Conservation (phyloP, 2,888 invertebrate species). For the Exocentrus adspersus region DNA sequence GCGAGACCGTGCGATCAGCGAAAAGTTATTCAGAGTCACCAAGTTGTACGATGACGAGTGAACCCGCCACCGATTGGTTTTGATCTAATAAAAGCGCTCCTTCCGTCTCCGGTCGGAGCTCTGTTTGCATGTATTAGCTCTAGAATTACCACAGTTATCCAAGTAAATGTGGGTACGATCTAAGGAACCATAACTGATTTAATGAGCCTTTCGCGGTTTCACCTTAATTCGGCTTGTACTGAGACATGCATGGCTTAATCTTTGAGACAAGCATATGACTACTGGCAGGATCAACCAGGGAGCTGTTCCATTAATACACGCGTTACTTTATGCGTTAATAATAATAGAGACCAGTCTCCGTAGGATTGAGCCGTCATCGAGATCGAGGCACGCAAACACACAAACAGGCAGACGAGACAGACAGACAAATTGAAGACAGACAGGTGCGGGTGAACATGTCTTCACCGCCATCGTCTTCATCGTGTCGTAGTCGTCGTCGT, state of each 20-base stretch:
- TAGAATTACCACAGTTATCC: slow-evolving; percentile 69
- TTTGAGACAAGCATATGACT: slow-evolving; percentile 68
- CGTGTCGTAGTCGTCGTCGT: too few relatives aligned
- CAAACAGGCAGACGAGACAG: too few relatives aligned
- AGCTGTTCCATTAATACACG: too few relatives aligned
- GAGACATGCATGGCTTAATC: slow-evolving; percentile 72
- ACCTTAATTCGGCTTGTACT: slow-evolving; percentile 65
- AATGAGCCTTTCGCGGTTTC: slow-evolving; percentile 65
- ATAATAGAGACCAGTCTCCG: too few relatives aligned
- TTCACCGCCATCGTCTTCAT: too few relatives aligned
- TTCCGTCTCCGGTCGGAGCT: slow-evolving; percentile 62
- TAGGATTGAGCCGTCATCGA: too few relatives aligned
- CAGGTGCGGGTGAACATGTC: too few relatives aligned
- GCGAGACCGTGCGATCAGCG: slow-evolving; percentile 62
- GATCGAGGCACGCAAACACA: too few relatives aligned
- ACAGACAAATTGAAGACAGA: too few relatives aligned
- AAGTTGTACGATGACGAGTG: slow-evolving; percentile 61
- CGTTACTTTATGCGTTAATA: too few relatives aligned
- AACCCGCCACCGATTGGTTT: slow-evolving; percentile 40
- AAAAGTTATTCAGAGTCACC: slow-evolving; percentile 65
- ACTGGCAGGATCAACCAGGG: slow-evolving; percentile 70
- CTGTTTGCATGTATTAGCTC: slow-evolving; percentile 60
- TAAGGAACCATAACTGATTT: slow-evolving; percentile 65
- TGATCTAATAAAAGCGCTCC: slow-evolving; percentile 68
- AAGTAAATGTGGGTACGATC: slow-evolving; percentile 64